Conservation (phyloP, 1,140 invertebrate species). For the Drosophila seguyi region DNA sequence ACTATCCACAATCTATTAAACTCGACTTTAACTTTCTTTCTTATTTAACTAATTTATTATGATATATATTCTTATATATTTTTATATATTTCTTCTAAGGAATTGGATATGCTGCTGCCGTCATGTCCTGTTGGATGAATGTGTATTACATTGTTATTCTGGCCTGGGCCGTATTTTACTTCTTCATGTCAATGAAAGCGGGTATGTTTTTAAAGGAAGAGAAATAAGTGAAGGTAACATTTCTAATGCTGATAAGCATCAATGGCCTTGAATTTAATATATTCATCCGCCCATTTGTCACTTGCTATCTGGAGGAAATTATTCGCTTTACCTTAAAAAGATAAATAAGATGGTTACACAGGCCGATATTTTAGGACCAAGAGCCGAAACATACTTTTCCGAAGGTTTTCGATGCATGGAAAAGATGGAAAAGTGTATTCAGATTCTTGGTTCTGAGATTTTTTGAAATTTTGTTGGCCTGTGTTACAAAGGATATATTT, state of each 20-base stretch:
- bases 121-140: slow-evolving; percentile 99
- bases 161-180: slow-evolving; percentile 99
- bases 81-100: slow-evolving; percentile 91
- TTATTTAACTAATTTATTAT: background rate
- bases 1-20: background rate
- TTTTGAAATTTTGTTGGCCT: too few species aligned
- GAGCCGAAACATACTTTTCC: too few species aligned
- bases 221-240: background rate
- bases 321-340: too few species aligned
- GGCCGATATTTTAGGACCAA: too few species aligned
- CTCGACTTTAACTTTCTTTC: background rate
- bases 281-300: background rate
- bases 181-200: slow-evolving; percentile 95
- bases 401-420: too few species aligned
- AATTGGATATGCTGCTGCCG: slow-evolving; percentile 98
- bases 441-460: too few species aligned
- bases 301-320: background rate
- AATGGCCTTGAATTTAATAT: background rate
- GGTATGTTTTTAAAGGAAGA: slow-evolving; percentile 86
- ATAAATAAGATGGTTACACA: too few species aligned
- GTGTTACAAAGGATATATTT: too few species aligned
- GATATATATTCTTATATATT: background rate
- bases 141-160: slow-evolving; percentile 99
- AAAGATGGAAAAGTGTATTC: too few species aligned
- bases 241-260: background rate